Evolutionary conservation across 2,797 vertebrate species (phyloP), one percentile per base, ranked within the genome.

Genomic region (Rhinophrynus dorsalis): DNA sequence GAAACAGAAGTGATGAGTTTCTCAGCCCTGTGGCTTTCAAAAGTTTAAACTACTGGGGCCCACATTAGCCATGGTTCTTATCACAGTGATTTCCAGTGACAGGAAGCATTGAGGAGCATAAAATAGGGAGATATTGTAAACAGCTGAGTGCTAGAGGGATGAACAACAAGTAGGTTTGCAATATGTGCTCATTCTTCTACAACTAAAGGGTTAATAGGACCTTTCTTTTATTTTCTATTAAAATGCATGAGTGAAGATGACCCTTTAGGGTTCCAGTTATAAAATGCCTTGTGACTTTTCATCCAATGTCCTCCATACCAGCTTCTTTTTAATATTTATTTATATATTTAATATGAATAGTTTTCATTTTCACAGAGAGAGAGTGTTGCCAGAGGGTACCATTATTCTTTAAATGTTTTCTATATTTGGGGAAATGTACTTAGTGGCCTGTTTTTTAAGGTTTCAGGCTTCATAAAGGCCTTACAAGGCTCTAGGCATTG

Each of bases 201-300:
- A n/a, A n/a, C n/a, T n/a, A n/a, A n/a, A 50, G 12, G 26, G n/a
- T 26, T n/a, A 50, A 50, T 8, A 50, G 17, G 42, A 15, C 47
- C 47, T 6, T 23, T 17, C n/a, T 26, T 58, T 51, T 24, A 20
- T 51, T 44, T 38, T 48, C 30, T 21, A 38, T 33, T n/a, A 15
- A 26, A 50, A 26, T 9, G 2, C 12, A 23, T 1, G 2, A 1
- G 8, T 10, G 3, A 42, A 26, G 42, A 68, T 58, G 42, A 30
- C 55, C 62, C 55, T 37, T 57, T 33, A 57, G 55, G 54, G 44
- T 59, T 50, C 38, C 44, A 54, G 48, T 59, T 68, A 55, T 33
- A 58, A 29, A 56, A 50, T n/a, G 4, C 21, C 3, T 57, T 44
- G 29, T 66, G 32, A 37, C 44, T 24, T 23, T 38, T 8, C 20